Percentiles rank a stretch among this genome's conserved stretches.
Evolutionary conservation across 2,113 vertebrate species (phyloP).

Genomic region (Engraulis encrasicolus): DNA sequence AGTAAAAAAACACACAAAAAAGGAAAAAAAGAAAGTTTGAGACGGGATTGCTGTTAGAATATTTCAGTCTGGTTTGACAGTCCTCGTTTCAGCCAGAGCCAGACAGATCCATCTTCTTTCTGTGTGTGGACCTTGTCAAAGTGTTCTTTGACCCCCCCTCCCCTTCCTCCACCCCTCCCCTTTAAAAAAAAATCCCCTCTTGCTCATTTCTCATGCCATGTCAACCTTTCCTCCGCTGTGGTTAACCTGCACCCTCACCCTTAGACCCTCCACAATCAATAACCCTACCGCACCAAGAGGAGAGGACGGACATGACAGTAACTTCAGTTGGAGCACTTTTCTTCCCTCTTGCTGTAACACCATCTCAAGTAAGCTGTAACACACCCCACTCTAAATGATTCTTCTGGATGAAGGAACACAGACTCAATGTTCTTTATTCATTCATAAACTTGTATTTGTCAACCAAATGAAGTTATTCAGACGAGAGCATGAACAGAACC

Average conservation of each 20-base stretch:
- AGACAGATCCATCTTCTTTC: conserved; percentile 14
- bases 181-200: neutral
- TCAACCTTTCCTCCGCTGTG: neutral
- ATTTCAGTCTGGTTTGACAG: neutral
- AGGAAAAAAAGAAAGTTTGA: neutral
- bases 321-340: neutral
- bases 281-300: neutral
- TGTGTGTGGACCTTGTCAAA: neutral
- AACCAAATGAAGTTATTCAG: neutral
- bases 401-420: neutral
- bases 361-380: too few relatives aligned
- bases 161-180: neutral
- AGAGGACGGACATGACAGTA: neutral
- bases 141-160: neutral
- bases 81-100: neutral
- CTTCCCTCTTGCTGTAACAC: too few relatives aligned
- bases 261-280: neutral
- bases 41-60: neutral
- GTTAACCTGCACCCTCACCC: conserved; percentile 9
- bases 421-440: neutral
- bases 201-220: conserved; percentile 15
- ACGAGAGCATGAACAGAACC: neutral
- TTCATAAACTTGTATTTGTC: neutral
- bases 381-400: neutral
- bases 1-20: too few relatives aligned